Base-by-base conservation (phyloP, 2,797 vertebrate species). In the Synaphobranchus kaupii region DNA sequence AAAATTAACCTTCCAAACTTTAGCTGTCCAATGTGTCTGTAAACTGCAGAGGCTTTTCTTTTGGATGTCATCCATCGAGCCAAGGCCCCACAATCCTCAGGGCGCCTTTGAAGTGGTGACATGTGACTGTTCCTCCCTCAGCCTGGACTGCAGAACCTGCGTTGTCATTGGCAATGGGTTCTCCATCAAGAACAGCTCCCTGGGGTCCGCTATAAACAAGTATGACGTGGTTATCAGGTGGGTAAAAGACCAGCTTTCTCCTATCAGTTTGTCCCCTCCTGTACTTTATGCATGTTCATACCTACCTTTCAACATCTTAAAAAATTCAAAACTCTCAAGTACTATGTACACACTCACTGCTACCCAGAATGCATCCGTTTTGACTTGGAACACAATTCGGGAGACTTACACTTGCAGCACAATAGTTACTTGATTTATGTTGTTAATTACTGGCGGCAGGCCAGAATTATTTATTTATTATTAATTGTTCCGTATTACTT, bases 201-300 rank as follows among this genome's bases (percentile, higher is more conserved):
- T 97, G 89, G 96, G 96, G 8, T 92, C 93, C 0, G 86, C 88
- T 84, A 96, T 97, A 88, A 89, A 97, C 93, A 93, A 93, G 5
- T 96, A 97, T 0, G 95, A 97, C 0, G 90, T 97, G 0, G 96
- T 97, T 76, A 96, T 97, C 94, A 96, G 96, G 96, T 97, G 92
- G 39, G 76, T 80, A 44, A 22, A 47, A 22, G 10, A 73, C 68
- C 31, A 25, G 9, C 22, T 60, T 66, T 66, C 60, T 58, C 12
- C n/a, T 73, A 10, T 73, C 31, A 39, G 3, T 73, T 9, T 9
- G 31, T 34, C 28, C 31, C 8, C 15, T 60, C 12, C n/a, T 31
- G 15, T 31, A 34, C 39, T 78, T 78, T 4, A 44, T 78, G 44
- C 73, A 78, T 78, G 15, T 39, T 17, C 39, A 44, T 7, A 44